Conservation (phyloP, 2,797 vertebrate genomes). For the Ctenopoma kingsleyae region DNA sequence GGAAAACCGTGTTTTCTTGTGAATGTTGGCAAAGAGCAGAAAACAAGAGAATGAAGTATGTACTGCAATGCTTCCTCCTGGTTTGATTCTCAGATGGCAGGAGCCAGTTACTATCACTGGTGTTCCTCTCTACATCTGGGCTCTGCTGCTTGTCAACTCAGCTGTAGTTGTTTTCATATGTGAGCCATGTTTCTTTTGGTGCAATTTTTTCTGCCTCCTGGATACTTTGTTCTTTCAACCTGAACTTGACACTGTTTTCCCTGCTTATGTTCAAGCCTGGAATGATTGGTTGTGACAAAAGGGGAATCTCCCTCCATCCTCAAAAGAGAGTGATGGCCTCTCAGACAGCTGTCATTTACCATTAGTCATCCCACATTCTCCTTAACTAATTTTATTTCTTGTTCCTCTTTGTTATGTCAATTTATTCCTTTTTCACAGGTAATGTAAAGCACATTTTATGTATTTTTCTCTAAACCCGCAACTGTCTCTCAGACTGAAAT, state of each 20-base stretch:
- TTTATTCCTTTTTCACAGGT: constrained; percentile 15
- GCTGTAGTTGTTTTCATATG: constrained; percentile 73
- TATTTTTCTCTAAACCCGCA: constrained; percentile 24
- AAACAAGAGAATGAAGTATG: constrained; percentile 61
- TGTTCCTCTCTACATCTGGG: constrained; percentile 65
- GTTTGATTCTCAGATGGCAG: constrained; percentile 76
- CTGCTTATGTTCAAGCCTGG: constrained; percentile 73
- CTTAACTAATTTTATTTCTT: constrained; percentile 73
- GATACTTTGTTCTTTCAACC: constrained; percentile 79
- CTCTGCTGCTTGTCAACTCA: constrained; percentile 74
- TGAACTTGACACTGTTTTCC: constrained; percentile 82
- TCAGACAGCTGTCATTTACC: constrained; percentile 84
- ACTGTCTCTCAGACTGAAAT: constrained; percentile 62
- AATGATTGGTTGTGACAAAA: constrained; percentile 84
- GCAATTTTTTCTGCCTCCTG: constrained; percentile 70
- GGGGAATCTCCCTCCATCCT: constrained; percentile 72
- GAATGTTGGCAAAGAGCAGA: constrained; percentile 60
- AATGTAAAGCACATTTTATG: constrained; percentile 37
- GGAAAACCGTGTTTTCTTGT: constrained; percentile 64
- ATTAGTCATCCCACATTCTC: constrained; percentile 71
- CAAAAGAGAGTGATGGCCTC: constrained; percentile 75
- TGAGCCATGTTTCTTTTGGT: constrained; percentile 77
- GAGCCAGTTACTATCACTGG: constrained; percentile 70
- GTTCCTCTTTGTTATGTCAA: constrained; percentile 46
- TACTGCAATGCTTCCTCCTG: constrained; percentile 69